These are phyloP conservation scores for Arge pagana DNA, from an alignment of 2,888 invertebrate species.

Conservation along the genomic window DNA sequence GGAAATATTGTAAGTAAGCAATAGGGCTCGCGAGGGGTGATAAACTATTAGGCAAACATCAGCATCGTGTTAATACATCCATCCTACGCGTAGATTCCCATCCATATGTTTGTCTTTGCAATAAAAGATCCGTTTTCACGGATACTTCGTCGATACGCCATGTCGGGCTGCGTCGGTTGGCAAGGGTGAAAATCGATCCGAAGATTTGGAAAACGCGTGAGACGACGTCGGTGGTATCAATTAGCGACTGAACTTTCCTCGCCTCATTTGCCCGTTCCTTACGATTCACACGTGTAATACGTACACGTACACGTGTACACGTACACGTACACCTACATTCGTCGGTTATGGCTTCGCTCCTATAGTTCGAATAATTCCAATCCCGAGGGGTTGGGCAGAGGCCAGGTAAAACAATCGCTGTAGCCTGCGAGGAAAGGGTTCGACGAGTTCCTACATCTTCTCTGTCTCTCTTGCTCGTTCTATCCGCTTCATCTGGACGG, in stretches of 20 bases:
- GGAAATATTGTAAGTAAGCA: constrained; percentile 26
- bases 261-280: too few species aligned
- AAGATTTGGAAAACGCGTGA: constrained; percentile 26
- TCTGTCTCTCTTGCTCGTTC: too few species aligned
- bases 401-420: too few species aligned
- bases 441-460: too few species aligned
- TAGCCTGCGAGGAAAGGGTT: too few species aligned
- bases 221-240: constrained; percentile 53
- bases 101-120: constrained; percentile 22
- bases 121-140: constrained; percentile 20
- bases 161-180: background rate
- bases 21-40: constrained; percentile 15
- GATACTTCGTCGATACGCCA: constrained; percentile 19
- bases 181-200: background rate
- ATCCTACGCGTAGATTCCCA: background rate
- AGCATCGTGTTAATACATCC: constrained; percentile 10
- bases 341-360: too few species aligned
- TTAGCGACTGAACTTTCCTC: constrained; percentile 55
- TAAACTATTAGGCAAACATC: constrained; percentile 23
- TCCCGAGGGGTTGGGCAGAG: too few species aligned
- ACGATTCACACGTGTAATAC: too few species aligned
- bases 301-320: too few species aligned
- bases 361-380: too few species aligned
- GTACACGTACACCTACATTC: too few species aligned
- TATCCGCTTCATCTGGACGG: too few species aligned